Percentiles rank a stretch among this genome's conserved stretches.
Conservation (phyloP, 2,888 invertebrate genomes). For the Rhopalosiphum nymphaeae region DNA sequence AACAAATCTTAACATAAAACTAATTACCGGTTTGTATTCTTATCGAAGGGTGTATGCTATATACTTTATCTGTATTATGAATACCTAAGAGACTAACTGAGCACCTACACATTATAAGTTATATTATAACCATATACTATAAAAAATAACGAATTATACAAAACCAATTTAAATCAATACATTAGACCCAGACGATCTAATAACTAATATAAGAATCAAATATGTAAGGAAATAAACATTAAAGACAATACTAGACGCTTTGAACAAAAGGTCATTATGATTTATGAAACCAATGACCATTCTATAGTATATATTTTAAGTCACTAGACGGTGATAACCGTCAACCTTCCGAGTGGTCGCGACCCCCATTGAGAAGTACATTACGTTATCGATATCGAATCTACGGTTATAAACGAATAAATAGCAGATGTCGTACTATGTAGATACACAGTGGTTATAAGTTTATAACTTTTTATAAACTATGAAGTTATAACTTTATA, state of each 20-base stretch:
- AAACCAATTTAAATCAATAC: not conserved
- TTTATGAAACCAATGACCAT: conserved; percentile 8
- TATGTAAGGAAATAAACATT: conserved; percentile 3
- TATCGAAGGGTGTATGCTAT: not conserved
- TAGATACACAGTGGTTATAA: not conserved
- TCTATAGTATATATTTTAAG: not conserved
- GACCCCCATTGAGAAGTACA: conserved; percentile 1
- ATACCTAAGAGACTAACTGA: not conserved
- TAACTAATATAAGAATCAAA: conserved; percentile 8
- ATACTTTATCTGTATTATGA: not conserved
- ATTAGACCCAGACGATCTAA: not conserved
- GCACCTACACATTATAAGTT: not conserved
- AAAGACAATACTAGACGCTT: not conserved
- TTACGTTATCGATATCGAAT: conserved; percentile 29
- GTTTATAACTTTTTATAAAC: not conserved
- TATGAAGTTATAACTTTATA: too few relatives aligned
- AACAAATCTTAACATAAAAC: conserved; percentile 1
- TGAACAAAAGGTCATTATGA: conserved; percentile 33
- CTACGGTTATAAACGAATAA: not conserved
- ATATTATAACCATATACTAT: not conserved
- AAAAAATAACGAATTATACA: not conserved
- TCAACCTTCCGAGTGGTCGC: not conserved
- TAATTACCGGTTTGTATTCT: not conserved
- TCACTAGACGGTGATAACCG: not conserved
- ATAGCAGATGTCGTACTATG: not conserved